Base-by-base conservation (phyloP, 2,797 vertebrate species). In the Anabacerthia variegaticeps region DNA sequence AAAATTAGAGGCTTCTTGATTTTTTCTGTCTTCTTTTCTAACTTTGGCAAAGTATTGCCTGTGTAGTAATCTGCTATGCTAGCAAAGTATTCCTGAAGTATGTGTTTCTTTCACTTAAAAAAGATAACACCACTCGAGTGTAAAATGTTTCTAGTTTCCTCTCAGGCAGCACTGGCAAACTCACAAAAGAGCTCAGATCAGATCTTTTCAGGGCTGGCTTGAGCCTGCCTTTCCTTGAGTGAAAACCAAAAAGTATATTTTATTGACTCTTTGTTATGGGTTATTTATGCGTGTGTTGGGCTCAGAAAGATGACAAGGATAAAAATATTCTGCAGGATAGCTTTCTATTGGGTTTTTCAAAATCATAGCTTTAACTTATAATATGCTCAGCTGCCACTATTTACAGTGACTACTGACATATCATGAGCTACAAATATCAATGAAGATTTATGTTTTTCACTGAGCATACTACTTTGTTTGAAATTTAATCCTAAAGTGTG, bases 271-370 rank as follows among this genome's bases (percentile, higher is more conserved):
- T 67, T 83, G 73, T 7, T 22, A 43, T 27, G 8, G 4, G 2
- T 68, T 68, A 48, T 13, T 43, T 83, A 4, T 21, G 10, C 8
- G 0, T 0, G 0, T 59, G 14, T 67, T 72, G 16, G 5, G 32
- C 43, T 83, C 54, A 67, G 14, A 79, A 67, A 24, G 22, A n/a
- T 12, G 26, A 24, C 2, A 67, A n/a, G 32, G 12, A 34, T 6
- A 67, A 44, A 85, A 52, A 28, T 71, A 67, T 36, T 51, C 27
- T 81, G 8, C 10, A 63, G 19, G 10, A 52, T 24, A 39, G 10
- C 48, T 80, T 87, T 79, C 19, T 62, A 1, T 56, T 28, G 72
- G 3, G 0, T 37, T 79, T 89, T 84, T 48, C 18, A 3, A 39
- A 87, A 81, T 7, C 14, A 10, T 24, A 36, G 6, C 10, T 71